Percentiles rank a stretch among this genome's conserved stretches.
These are phyloP conservation scores for Rhamphomyia laevipes DNA, from an alignment of 2,888 invertebrate species.

Conservation along the genomic window DNA sequence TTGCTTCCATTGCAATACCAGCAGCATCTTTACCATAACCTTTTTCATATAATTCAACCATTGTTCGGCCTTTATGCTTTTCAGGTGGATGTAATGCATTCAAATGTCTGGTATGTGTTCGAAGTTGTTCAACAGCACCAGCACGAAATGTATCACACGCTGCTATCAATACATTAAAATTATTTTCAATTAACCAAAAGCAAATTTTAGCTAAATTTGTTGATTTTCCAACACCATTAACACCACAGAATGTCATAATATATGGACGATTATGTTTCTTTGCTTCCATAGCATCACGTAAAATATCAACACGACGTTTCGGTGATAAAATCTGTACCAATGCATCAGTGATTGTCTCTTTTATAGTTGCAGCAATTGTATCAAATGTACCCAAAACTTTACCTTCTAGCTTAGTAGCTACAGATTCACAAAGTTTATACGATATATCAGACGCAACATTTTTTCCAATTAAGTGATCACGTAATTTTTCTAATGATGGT, in stretches of 20 bases:
- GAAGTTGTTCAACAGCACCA: conserved; percentile 95
- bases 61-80: conserved; percentile 54
- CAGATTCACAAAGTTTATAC: conserved; percentile 84
- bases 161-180: conserved; percentile 88
- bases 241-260: conserved; percentile 95
- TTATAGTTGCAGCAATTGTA: conserved; percentile 79
- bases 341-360: conserved; percentile 77
- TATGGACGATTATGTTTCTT: conserved; percentile 77
- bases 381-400: conserved; percentile 90
- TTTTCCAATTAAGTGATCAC: conserved; percentile 90
- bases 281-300: conserved; percentile 90
- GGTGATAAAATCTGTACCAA: conserved; percentile 91
- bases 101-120: conserved; percentile 86
- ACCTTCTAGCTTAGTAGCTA: conserved; percentile 80
- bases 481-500: conserved; percentile 83
- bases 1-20: conserved; percentile 95
- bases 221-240: conserved; percentile 97
- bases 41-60: conserved; percentile 96
- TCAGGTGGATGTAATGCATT: conserved; percentile 84
- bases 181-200: conserved; percentile 98
- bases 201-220: conserved; percentile 98
- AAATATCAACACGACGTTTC: conserved; percentile 86
- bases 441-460: conserved; percentile 97
- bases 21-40: conserved; percentile 98
- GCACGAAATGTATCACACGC: conserved; percentile 99